These are phyloP conservation scores for Hedya salicella DNA, from an alignment of 2,888 invertebrate genomes.

Conservation along the genomic window DNA sequence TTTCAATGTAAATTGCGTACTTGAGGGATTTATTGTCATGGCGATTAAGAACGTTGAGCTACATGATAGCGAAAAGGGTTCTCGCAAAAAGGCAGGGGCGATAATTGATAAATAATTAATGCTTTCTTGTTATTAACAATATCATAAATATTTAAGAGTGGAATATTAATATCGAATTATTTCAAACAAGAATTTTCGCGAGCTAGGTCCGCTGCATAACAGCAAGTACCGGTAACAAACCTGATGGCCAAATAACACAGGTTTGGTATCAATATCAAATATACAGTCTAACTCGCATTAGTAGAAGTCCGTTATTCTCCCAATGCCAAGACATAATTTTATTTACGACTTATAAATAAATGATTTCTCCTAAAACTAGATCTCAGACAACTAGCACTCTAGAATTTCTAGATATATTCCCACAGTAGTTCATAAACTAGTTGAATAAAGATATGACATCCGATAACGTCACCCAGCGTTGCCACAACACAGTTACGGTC, in stretches of 20 bases:
- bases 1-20: not conserved
- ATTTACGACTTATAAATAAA: not conserved
- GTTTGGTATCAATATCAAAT: too few species aligned
- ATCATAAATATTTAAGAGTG: too few species aligned
- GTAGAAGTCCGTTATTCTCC: too few species aligned
- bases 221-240: too few species aligned
- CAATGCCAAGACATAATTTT: too few species aligned
- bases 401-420: conserved; percentile 25
- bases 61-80: not conserved
- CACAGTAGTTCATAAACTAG: conserved; percentile 23
- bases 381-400: not conserved
- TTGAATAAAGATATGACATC: conserved; percentile 32
- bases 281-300: too few species aligned
- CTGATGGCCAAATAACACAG: too few species aligned
- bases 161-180: too few species aligned
- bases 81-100: not conserved
- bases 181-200: too few species aligned
- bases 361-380: not conserved
- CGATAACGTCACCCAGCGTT: conserved; percentile 36
- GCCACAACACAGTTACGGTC: conserved; percentile 36
- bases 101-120: not conserved
- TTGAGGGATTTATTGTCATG: conserved; percentile 16
- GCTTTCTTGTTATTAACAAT: not conserved
- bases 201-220: too few species aligned
- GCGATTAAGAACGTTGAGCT: conserved; percentile 5